Evolutionary conservation across 2,797 vertebrate genomes (phyloP), one percentile per base, ranked within the genome.

Genomic region (Dallia pectoralis): DNA sequence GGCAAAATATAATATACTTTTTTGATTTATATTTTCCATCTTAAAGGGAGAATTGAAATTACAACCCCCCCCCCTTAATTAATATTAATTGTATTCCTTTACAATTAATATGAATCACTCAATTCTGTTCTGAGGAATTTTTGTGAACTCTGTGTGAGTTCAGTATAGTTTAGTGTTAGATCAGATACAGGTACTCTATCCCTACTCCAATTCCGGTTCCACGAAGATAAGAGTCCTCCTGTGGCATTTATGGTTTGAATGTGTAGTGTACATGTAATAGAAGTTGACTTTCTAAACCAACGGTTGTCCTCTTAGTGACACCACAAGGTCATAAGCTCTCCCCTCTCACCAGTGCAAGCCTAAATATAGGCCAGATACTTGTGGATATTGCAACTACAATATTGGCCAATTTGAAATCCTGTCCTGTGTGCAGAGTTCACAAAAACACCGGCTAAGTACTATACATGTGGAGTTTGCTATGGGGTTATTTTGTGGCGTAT

Each of bases 221-320:
- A 11, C 14, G 40, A 63, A 30, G 27, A 72, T 72, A 49, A 40
- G 16, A 61, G 36, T 64, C 27, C 25, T 16, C 29, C 16, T n/a
- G 16, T 30, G 25, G 25, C 62, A 22, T 63, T n/a, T 36, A 48
- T 36, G 29, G 11, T 44, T 44, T 44, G 40, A 9, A 11, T 44
- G 27, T 44, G 29, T 27, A 59, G 33, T 7, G 48, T 32, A 32
- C 27, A 4, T 32, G 56, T 73, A 69, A 65, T 73, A 61, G n/a
- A 33, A 63, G 22, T 16, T 64, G 65, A 77, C 65, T 77, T 32
- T 63, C 4, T 48, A 69, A 63, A 61, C 62, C 70, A 30, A 67
- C 49, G 29, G 68, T 36, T 71, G 40, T 64, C 44, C 72, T 65
- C 25, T 68, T 48, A 40, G 25, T 32, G 18, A 51, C n/a, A 53